These are phyloP conservation scores for Pantala flavescens DNA, from an alignment of 1,140 invertebrate species.

Conservation along the genomic window DNA sequence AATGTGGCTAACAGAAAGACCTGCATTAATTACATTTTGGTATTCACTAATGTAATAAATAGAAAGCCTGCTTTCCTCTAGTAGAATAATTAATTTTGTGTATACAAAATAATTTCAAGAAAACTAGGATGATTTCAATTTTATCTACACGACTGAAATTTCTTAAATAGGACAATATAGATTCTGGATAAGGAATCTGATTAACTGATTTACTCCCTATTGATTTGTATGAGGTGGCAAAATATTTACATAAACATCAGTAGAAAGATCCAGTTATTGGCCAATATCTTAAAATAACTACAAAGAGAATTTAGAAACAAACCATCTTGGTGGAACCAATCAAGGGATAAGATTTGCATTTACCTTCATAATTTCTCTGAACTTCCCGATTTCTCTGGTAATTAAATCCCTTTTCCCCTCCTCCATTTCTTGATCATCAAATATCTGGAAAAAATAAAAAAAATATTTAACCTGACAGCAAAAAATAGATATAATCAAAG, in stretches of 20 bases:
- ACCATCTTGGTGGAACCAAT: background rate
- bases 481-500: no score
- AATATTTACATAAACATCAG: background rate
- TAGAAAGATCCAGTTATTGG: background rate
- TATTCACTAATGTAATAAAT: background rate
- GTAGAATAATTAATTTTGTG: background rate
- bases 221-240: background rate
- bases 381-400: constrained; percentile 90
- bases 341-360: constrained; percentile 26
- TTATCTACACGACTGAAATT: no score
- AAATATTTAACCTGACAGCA: no score
- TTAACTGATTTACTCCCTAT: no score
- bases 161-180: no score
- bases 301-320: background rate
- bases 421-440: constrained; percentile 77
- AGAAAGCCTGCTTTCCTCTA: background rate
- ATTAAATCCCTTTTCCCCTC: constrained; percentile 90
- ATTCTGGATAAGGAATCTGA: no score
- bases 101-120: background rate
- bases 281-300: background rate
- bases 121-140: no score
- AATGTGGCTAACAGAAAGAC: no score
- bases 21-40: no score
- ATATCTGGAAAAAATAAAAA: constrained; percentile 33
- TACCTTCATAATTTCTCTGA: constrained; percentile 95